Evolutionary conservation across 1,140 invertebrate genomes (phyloP), one percentile per base, ranked within the genome.

Genomic region (Lordiphosa clarofinis): DNA sequence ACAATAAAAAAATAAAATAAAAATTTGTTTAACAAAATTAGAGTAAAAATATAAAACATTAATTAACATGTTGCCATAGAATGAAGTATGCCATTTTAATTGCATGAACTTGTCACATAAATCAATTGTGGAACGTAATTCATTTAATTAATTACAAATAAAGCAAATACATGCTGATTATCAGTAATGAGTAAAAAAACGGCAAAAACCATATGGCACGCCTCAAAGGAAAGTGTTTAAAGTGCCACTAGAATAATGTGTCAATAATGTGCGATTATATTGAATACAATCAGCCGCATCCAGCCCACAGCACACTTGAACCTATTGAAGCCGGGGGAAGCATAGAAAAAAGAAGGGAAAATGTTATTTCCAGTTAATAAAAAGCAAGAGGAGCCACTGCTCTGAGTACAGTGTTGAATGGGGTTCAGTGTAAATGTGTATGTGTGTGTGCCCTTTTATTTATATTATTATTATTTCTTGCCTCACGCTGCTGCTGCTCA

Each of bases 251-350:
- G 44, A 79, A 73, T 60, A 81, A 71, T 74, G 70, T 71, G 66
- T 62, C 70, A 81, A 81, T 74, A 81, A 81, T 71, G 75, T 81
- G 58, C 66, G 70, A 73, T 79, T 73, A 78, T 73, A 78, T 69
- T 68, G 56, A 69, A 61, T 53, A 58, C 53, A 72, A 68, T 69
- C 68, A 52, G 69, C n/a, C 6, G 10, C 35, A 38, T 9, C 12
- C 10, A 39, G 21, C 21, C 21, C 21, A 5, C 21, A 24, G 4
- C 21, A 24, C 21, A 24, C 21, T 24, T 24, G 21, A 8, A 52
- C 19, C 12, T 15, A 24, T 11, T 4, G 9, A 12, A 31, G 28
- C 33, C 33, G 46, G 3, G n/a, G n/a, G 15, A 33, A 60, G 13
- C 11, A 8, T 24, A 24, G 7, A 37, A 19, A 24, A 9, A 11